A percentile compares a stretch with the other conserved stretches of the same genome.
Evolutionary conservation across 2,888 invertebrate species (phyloP).

Genomic region (Drosophila mayaguana): DNA sequence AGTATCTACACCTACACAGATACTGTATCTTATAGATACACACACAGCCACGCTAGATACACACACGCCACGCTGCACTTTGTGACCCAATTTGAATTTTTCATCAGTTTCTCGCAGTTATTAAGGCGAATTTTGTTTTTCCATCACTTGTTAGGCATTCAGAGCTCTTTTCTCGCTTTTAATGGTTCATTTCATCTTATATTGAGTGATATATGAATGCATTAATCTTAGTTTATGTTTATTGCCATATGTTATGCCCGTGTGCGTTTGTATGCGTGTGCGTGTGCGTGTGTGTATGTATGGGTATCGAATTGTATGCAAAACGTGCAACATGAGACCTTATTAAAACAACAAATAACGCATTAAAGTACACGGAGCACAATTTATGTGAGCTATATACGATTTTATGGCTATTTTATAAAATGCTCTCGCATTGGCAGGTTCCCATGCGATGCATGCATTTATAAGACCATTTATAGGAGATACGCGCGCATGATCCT

Average conservation of each 20-base stretch:
- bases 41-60: slow-evolving; percentile 9
- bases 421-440: slow-evolving; percentile 11
- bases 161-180: slow-evolving; percentile 23
- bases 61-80: slow-evolving; percentile 57
- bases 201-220: slow-evolving; percentile 80
- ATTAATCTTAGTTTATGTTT: slow-evolving; percentile 80
- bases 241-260: slow-evolving; percentile 43
- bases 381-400: slow-evolving; percentile 48
- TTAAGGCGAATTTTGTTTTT: slow-evolving; percentile 60
- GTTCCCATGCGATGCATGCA: neutral
- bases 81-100: slow-evolving; percentile 74
- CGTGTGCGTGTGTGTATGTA: neutral
- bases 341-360: slow-evolving; percentile 26
- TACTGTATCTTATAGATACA: slow-evolving; percentile 18
- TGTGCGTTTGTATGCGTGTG: neutral
- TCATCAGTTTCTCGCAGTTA: slow-evolving; percentile 57
- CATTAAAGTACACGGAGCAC: slow-evolving; percentile 6
- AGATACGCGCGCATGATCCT: slow-evolving; percentile 3
- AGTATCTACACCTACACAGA: slow-evolving; percentile 19
- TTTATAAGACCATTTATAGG: neutral
- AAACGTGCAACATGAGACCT: slow-evolving; percentile 58
- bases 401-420: slow-evolving; percentile 57
- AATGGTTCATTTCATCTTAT: slow-evolving; percentile 56
- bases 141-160: slow-evolving; percentile 33
- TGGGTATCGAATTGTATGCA: slow-evolving; percentile 58